Evolutionary conservation across 2,797 vertebrate species (phyloP).

Genomic region (Sebastes trivittatus): DNA sequence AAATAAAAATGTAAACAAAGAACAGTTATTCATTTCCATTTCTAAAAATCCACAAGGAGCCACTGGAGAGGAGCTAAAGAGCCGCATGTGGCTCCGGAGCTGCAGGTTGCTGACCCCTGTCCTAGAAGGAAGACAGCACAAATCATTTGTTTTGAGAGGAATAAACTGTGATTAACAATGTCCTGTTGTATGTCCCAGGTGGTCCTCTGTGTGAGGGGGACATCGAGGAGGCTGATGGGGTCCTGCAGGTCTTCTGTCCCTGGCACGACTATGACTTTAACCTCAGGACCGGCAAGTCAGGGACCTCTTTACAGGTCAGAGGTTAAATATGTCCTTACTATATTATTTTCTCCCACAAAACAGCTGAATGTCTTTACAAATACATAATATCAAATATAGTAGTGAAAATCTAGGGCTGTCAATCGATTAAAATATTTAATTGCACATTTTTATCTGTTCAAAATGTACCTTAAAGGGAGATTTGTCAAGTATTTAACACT

Average conservation of each 20-base stretch:
- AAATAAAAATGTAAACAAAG: too few species aligned
- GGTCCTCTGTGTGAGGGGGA: constrained; percentile 84
- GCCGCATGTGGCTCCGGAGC: too few species aligned
- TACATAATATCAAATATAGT: neutral
- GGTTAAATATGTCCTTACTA: neutral
- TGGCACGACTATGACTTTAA: constrained; percentile 85
- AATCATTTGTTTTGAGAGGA: constrained; percentile 6
- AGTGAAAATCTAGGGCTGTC: neutral
- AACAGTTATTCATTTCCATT: too few species aligned
- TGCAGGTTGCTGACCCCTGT: too few species aligned
- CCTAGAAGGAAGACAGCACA: neutral
- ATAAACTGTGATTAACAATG: neutral
- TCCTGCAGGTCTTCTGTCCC: constrained; percentile 82
- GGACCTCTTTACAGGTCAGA: constrained; percentile 78
- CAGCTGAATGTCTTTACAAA: neutral
- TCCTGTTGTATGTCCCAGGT: constrained; percentile 64
- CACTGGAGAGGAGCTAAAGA: too few species aligned
- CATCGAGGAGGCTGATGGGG: constrained; percentile 81
- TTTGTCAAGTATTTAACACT: too few species aligned
- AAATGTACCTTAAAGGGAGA: too few species aligned
- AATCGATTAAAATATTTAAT: too few species aligned
- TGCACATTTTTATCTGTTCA: too few species aligned
- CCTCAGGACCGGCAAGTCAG: constrained; percentile 79
- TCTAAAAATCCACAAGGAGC: too few species aligned
- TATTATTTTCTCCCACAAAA: neutral